Conservation (phyloP, 2,888 invertebrate species). For the Uloborus plumipes region DNA sequence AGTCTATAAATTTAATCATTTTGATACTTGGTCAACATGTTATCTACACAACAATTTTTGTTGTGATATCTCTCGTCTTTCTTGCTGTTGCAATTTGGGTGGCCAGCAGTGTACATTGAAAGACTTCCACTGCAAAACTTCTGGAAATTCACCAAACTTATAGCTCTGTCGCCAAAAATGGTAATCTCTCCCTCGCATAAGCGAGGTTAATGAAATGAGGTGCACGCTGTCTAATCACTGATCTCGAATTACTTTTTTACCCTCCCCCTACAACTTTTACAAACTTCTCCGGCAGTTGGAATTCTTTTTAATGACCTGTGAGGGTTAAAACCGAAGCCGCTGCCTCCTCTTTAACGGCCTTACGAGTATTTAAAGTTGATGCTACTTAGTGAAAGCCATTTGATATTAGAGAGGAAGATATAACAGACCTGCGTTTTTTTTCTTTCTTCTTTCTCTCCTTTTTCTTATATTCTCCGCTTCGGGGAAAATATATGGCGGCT, state of each 20-base stretch:
- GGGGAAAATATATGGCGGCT: too few relatives aligned
- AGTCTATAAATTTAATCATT: too few relatives aligned
- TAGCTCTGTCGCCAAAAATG: conserved; percentile 17
- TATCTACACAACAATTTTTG: too few relatives aligned
- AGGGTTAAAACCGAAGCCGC: conserved; percentile 23
- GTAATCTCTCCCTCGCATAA: conserved; percentile 17
- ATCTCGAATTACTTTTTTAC: conserved; percentile 47
- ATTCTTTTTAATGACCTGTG: conserved; percentile 35
- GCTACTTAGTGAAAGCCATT: conserved; percentile 32
- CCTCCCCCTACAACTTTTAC: conserved; percentile 16
- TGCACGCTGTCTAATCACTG: conserved; percentile 47
- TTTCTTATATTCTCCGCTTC: too few relatives aligned
- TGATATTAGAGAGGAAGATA: conserved; percentile 11
- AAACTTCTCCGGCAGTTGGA: conserved; percentile 17
- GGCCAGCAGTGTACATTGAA: too few relatives aligned
- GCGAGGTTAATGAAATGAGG: conserved; percentile 53
- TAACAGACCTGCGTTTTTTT: too few relatives aligned
- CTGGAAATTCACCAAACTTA: too few relatives aligned
- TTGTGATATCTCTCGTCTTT: too few relatives aligned
- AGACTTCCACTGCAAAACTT: too few relatives aligned
- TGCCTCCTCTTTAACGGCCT: conserved; percentile 43
- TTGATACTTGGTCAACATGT: too few relatives aligned
- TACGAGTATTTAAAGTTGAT: conserved; percentile 42
- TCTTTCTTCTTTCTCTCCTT: too few relatives aligned
- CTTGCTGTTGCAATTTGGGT: too few relatives aligned